phyloP scores from a whole-genome alignment of 1,140 invertebrate species.

The Drosophila parvula region DNA sequence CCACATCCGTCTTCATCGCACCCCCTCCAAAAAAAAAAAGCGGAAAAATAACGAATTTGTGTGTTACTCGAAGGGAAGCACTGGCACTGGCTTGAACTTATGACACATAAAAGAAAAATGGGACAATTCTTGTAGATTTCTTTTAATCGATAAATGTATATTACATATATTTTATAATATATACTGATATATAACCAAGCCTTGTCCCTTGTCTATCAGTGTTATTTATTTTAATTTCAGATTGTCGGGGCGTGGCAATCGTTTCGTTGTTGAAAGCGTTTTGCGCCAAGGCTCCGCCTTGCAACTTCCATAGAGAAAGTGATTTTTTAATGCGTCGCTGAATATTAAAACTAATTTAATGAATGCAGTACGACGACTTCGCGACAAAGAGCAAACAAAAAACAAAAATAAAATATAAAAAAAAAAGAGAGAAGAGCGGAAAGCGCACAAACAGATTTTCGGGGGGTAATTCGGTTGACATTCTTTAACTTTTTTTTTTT shows the following conservation, averaged over 20 bases:
- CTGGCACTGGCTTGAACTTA: background rate
- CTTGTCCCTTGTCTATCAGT: background rate
- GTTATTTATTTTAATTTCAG: slow-evolving; percentile 24
- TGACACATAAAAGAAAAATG: slow-evolving; percentile 2
- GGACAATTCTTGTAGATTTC: background rate
- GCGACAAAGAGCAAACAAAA: background rate
- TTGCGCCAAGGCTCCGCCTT: background rate
- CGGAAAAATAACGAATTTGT: background rate
- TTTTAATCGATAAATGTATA: background rate
- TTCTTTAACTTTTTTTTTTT: slow-evolving; percentile 23
- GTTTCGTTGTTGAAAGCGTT: slow-evolving; percentile 1
- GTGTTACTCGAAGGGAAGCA: no score
- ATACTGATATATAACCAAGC: background rate
- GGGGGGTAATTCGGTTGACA: slow-evolving; percentile 31
- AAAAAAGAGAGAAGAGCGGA: background rate
- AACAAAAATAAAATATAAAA: background rate
- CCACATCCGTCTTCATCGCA: slow-evolving; percentile 2
- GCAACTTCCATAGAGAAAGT: slow-evolving; percentile 3
- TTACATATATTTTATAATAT: background rate
- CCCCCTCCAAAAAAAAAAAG: background rate
- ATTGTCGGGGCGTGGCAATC: slow-evolving; percentile 28
- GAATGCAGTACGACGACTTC: slow-evolving; percentile 39
- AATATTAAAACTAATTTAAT: slow-evolving; percentile 54
- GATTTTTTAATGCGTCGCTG: slow-evolving; percentile 32
- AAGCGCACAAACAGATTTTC: slow-evolving; percentile 11